Conservation (phyloP, 1,140 invertebrate species). For the Monochamus saltuarius region DNA sequence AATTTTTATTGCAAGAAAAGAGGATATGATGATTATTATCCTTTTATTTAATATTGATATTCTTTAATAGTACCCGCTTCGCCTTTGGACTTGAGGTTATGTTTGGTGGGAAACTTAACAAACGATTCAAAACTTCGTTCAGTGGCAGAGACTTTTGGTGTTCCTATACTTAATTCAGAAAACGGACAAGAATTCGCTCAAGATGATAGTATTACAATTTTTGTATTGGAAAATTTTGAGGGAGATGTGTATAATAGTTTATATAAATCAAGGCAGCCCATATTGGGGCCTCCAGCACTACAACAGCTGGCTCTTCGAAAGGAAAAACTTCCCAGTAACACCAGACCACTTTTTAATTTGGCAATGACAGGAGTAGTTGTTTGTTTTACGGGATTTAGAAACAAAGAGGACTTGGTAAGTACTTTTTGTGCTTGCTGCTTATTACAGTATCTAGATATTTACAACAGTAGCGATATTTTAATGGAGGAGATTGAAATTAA, state of each 20-base stretch:
- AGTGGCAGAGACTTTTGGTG: slow-evolving; percentile 63
- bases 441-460: too few relatives aligned
- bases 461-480: too few relatives aligned
- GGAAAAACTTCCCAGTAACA: slow-evolving; percentile 62
- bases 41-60: slow-evolving; percentile 14
- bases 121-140: slow-evolving; percentile 57
- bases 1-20: slow-evolving; percentile 2
- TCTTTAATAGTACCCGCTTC: slow-evolving; percentile 14
- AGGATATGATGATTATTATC: slow-evolving; percentile 9
- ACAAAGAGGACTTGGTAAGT: slow-evolving; percentile 82
- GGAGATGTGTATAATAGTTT: slow-evolving; percentile 65
- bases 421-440: too few relatives aligned
- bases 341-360: slow-evolving; percentile 80
- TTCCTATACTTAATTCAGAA: slow-evolving; percentile 64
- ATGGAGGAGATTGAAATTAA: too few relatives aligned
- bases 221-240: slow-evolving; percentile 70
- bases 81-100: slow-evolving; percentile 58
- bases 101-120: slow-evolving; percentile 59
- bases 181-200: slow-evolving; percentile 61
- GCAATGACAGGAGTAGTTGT: slow-evolving; percentile 83
- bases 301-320: slow-evolving; percentile 71
- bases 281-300: slow-evolving; percentile 75
- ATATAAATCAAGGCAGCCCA: slow-evolving; percentile 64
- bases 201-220: slow-evolving; percentile 66
- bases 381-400: slow-evolving; percentile 87